Base-by-base conservation (phyloP, 1,140 invertebrate species). In the Eufriesea mexicana region DNA sequence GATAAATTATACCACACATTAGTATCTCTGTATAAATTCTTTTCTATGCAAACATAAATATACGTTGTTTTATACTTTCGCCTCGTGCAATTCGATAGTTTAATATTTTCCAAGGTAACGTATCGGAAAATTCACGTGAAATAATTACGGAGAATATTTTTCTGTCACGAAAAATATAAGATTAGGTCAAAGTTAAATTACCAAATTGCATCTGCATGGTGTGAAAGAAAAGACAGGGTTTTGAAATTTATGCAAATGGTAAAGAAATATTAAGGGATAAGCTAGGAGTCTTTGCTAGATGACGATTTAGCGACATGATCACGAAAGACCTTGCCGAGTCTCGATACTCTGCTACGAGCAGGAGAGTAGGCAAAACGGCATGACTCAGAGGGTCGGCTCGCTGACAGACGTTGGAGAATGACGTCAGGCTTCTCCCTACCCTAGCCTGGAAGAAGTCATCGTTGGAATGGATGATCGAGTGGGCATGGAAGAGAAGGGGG, bases 351-450 rank as follows among this genome's bases (percentile, higher is more conserved):
- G 54, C 61, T 35, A 51, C 28, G 62, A 84, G 75, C 86, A 78
- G 49, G 74, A 88, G 86, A 88, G 86, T 75, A 72, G 77, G 84
- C 86, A 79, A 77, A 75, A 85, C 79, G 86, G 85, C 88, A 77
- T 94, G 93, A 94, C 89, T 94, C 93, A 94, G 92, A 93, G 84
- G 77, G 84, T 93, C 87, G 91, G 92, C 90, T 91, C 89, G 92
- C 89, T 85, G 87, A 87, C 85, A 84, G 86, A 91, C 89, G 87
- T 89, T 75, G 57, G 71, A 80, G 87, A 90, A 92, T 94, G 93
- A 94, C 93, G 93, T 93, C 93, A 94, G 89, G 75, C 80, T 67
- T 89, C 90, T 91, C 89, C 90, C 88, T 89, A 89, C 88, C 84
- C 85, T 85, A 28, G 66, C 73, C 72, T 88, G 81, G 86, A 92